phyloP scores from a whole-genome alignment of 2,113 vertebrate species.

The Galeopterus variegatus region DNA sequence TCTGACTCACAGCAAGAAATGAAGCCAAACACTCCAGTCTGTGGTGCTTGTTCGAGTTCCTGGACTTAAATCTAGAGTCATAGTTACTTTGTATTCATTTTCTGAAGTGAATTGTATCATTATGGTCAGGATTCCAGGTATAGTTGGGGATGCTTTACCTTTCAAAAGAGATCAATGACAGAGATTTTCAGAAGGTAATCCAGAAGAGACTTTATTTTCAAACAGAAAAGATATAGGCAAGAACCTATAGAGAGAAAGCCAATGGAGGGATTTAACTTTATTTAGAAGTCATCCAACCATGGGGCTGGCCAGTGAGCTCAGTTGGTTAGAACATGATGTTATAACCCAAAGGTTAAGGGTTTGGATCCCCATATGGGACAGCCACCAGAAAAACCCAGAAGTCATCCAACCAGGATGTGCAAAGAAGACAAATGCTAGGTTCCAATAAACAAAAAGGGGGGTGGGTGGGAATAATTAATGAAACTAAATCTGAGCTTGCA shows the following conservation, averaged over 20 bases:
- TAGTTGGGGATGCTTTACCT: slow-evolving; percentile 19
- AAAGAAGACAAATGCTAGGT: not conserved
- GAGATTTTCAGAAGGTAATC: slow-evolving; percentile 37
- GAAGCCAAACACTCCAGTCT: slow-evolving; percentile 74
- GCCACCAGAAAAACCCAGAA: not conserved
- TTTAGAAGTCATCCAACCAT: not conserved
- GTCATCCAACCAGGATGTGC: not conserved
- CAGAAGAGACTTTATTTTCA: slow-evolving; percentile 54
- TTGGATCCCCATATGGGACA: too few species aligned
- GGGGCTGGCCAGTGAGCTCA: too few species aligned
- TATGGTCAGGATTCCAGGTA: slow-evolving; percentile 16
- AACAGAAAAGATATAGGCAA: slow-evolving; percentile 23
- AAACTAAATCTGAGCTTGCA: slow-evolving; percentile 17
- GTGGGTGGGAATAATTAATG: not conserved
- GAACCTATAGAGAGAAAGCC: not conserved
- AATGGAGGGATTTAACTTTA: not conserved
- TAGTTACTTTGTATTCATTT: slow-evolving; percentile 70
- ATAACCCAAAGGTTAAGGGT: too few species aligned
- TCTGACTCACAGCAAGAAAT: slow-evolving; percentile 74
- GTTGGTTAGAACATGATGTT: too few species aligned
- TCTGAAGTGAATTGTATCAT: slow-evolving; percentile 63
- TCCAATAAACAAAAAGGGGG: not conserved
- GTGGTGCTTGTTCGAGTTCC: slow-evolving; percentile 61
- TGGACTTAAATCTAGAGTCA: slow-evolving; percentile 61
- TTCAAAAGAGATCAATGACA: slow-evolving; percentile 4